Evolutionary conservation across 2,888 invertebrate genomes (phyloP), one percentile per base, ranked within the genome.

Genomic region (Apeira syringaria): DNA sequence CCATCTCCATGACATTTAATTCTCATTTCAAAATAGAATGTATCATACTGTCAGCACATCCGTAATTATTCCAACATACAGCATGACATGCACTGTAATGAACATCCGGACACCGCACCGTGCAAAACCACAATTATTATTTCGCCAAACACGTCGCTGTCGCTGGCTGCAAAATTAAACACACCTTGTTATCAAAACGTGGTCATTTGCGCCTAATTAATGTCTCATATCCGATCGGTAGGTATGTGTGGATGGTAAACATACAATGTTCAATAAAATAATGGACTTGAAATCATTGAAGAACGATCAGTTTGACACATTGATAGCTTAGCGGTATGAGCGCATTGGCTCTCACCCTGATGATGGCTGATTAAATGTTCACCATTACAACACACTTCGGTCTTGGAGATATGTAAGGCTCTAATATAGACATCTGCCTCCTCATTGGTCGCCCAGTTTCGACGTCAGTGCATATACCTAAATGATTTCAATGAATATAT

Each of bases 101-200:
- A 59, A 66, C 59, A 60, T 59, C 54, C 58, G 61, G 49, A 57
- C 65, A 67, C 66, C 65, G 59, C 43, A 4, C 15, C n/a, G n/a
- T n/a, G 43, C 43, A 33, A 37, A 57, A 71, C 72, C 73, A 53
- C 75, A 71, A 61, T 60, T 65, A 63, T 64, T 63, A 62, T 64
- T 63, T 54, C 61, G 52, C 54, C 43, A 50, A 61, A 59, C 55
- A 46, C 47, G 50, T 54, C 50, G 43, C 42, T n/a, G n/a, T n/a
- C n/a, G n/a, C n/a, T n/a, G n/a, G n/a, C n/a, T 36, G 51, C 52
- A 56, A 55, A 60, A 57, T 60, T 50, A 61, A 61, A 59, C 48
- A 46, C 32, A 37, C 47, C 38, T 46, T 56, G 49, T 58, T 58
- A 53, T 55, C 55, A 50, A 52, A 51, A 34, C 38, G 33, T 13